Evolutionary conservation across 2,797 vertebrate species (phyloP), one percentile per base, ranked within the genome.

Genomic region (Leucoraja ocellata): DNA sequence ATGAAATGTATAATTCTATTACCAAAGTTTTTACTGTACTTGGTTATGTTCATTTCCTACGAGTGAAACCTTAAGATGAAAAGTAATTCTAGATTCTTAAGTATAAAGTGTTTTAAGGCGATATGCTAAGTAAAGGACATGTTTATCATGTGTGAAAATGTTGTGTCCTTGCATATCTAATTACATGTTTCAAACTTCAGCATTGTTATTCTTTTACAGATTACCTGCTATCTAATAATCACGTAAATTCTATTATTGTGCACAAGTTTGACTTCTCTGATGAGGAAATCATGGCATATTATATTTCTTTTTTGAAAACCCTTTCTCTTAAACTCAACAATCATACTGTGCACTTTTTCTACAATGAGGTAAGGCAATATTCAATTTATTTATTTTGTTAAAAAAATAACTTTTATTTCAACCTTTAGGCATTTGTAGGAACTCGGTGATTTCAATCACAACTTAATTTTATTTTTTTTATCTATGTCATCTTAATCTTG

Each of bases 181-280:
- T 76, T n/a, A 25, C 14, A 21, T 39, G 46, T 74, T 74, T 25
- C 65, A 73, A 46, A 73, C 4, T 11, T 91, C 54, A 91, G 21
- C 0, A 73, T 54, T 90, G 58, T 93, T 46, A 83, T 94, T 23
- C 94, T 93, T 86, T 91, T 93, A 94, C 95, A 99, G 98, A 99
- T 96, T 99, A 99, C 94, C 96, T 99, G 94, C 96, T 99, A 91
- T 99, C 99, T 4, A 99, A 99, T 96, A 99, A 99, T 96, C 98
- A 99, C 4, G 98, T 99, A 84, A 99, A 99, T 96, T 99, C 99
- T 93, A 99, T 99, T 94, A 99, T 99, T 78, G 98, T 99, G 93
- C 99, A 99, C 96, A 99, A 99, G 93, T 99, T 99, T 96, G 99
- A 99, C 95, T 99, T 99, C 95, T 99, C 99, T 0, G 99, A 99